Evolutionary conservation across 1,140 invertebrate genomes (phyloP), one percentile per base, ranked within the genome.

Genomic region (Geopemphigus sp.): DNA sequence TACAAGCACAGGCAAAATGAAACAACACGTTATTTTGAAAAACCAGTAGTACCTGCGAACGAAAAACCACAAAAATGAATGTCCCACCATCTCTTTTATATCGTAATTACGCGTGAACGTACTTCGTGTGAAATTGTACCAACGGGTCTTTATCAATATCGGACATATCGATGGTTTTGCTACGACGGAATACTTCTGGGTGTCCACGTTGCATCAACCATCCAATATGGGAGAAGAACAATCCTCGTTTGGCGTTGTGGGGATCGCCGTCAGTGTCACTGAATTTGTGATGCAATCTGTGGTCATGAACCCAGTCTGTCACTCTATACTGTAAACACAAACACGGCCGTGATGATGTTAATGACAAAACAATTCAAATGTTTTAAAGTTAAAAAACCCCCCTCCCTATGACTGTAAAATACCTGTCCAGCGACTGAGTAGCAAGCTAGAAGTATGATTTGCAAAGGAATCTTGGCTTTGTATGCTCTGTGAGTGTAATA

Each of bases 401-500:
- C n/a, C n/a, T n/a, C n/a, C n/a, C n/a, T n/a, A n/a, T n/a, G n/a
- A 45, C 4, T 84, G 83, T 39, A 19, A 53, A 11, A 59, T 81
- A 84, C 83, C 83, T 84, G 83, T 81, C 83, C 82, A 45, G 85
- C 85, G 59, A 86, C 84, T 63, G 85, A 87, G 82, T 87, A 86
- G 78, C 85, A 85, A 81, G 87, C 80, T 83, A 88, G 84, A 0
- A 90, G 83, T 72, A 90, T 84, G 81, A 90, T 85, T 83, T 90
- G 88, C 47, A 95, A 85, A 0, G 92, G 92, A 76, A 89, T 84
- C 83, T 89, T 91, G 2, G 94, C 94, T 82, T 93, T 93, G 86
- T 94, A 96, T 39, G 92, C 88, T 82, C 89, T 88, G 84, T 96
- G 94, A 17, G 93, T 88, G 92, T 93, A 96, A 32, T 95, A 87